phyloP scores from a whole-genome alignment of 1,140 invertebrate genomes.

The Calephelis virginiensis region DNA sequence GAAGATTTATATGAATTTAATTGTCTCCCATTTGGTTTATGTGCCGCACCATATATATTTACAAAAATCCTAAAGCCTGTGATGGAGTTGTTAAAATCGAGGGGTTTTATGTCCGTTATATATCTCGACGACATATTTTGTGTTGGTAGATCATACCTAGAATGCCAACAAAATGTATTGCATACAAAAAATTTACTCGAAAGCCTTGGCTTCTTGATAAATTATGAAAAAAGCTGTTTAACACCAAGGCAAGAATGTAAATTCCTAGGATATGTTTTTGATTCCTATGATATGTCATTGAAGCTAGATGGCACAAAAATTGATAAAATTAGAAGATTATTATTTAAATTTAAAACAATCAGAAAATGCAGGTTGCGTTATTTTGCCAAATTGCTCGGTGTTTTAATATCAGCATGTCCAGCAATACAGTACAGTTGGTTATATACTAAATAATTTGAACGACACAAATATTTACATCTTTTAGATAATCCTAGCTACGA shows the following conservation, averaged over 20 bases:
- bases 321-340: neutral
- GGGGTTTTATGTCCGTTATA: neutral
- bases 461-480: constrained; percentile 10
- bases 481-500: constrained; percentile 4
- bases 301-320: too few species aligned
- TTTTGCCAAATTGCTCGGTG: constrained; percentile 25
- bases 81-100: neutral
- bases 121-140: neutral
- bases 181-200: neutral
- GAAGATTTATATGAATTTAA: neutral
- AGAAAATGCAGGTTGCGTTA: constrained; percentile 19
- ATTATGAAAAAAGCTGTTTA: neutral
- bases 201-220: constrained; percentile 14
- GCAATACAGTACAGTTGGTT: constrained; percentile 26
- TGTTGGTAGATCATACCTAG: neutral
- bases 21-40: constrained; percentile 7
- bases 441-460: constrained; percentile 28
- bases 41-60: constrained; percentile 3
- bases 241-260: too few species aligned
- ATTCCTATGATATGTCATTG: too few species aligned
- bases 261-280: too few species aligned
- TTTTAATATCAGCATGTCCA: constrained; percentile 26
- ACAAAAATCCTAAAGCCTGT: constrained; percentile 6
- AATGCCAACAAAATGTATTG: neutral
- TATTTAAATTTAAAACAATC: neutral